Evolutionary conservation across 2,888 invertebrate species (phyloP), one percentile per base, ranked within the genome.

Genomic region (Megamerina dolium): DNA sequence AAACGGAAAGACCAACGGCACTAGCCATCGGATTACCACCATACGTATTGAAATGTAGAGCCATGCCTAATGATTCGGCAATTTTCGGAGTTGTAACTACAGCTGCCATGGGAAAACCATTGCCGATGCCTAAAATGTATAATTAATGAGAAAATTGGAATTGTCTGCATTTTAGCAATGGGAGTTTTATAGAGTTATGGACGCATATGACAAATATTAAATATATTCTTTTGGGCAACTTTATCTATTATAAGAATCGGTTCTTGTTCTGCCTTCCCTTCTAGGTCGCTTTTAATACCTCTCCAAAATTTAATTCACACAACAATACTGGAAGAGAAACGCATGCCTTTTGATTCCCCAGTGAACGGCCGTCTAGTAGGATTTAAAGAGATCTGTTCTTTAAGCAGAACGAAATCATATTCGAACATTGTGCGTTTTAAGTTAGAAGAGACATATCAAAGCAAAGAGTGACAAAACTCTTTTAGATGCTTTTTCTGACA

Each of bases 31-130:
- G 93, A 72, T 93, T 96, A 1, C 97, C 97, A 1, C 96, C 96
- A 64, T 83, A 97, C 0, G 97, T 97, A 68, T 96, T 97, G 66
- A 97, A 95, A 70, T 94, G 91, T 1, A 81, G 64, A 0, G 90
- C 89, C 56, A 78, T 74, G 0, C 78, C 77, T 55, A 96, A 76
- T 3, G 81, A 77, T n/a, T 79, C 74, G 0, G 95, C 91, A 44
- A 97, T 87, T 68, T 87, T 83, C 4, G 83, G 81, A 0, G 89
- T 95, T 0, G 97, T 97, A 0, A 93, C 87, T 0, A 97, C 94
- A 6, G 95, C 96, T 0, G 87, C 96, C 68, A 99, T 72, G 0
- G 97, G 97, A 72, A 90, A 97, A 0, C 97, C 97, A 70, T 97
- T 97, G 1, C 94, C 89, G 37, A 90, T 89, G 6, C 71, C 64